Percentiles rank a stretch among this genome's conserved stretches.
Conservation (phyloP, 2,797 vertebrate genomes). For the Sebastes trivittatus region DNA sequence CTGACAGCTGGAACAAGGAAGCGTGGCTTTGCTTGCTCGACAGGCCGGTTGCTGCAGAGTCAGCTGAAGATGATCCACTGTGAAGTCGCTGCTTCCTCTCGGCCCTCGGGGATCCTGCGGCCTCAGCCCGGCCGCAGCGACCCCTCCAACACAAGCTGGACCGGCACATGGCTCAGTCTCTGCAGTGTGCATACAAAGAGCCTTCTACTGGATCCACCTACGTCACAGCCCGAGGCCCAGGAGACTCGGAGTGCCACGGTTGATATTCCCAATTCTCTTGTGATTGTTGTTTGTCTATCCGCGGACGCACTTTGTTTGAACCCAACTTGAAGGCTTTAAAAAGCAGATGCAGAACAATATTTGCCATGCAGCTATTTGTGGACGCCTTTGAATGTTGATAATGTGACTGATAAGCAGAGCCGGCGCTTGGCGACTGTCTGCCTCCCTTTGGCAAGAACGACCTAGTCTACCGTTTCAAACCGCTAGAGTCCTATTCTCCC, state of each 20-base stretch:
- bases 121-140: background rate
- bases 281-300: background rate
- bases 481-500: background rate
- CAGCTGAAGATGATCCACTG: slow-evolving; percentile 66
- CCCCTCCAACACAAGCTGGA: slow-evolving; percentile 11
- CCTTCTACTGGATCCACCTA: background rate
- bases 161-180: background rate
- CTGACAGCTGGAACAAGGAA: slow-evolving; percentile 44
- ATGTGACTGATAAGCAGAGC: slow-evolving; percentile 24
- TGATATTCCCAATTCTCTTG: background rate
- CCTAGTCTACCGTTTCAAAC: background rate
- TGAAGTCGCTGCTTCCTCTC: slow-evolving; percentile 44
- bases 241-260: background rate
- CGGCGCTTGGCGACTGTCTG: slow-evolving; percentile 26
- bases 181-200: slow-evolving; percentile 1
- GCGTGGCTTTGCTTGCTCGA: background rate
- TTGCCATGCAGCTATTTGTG: slow-evolving; percentile 49
- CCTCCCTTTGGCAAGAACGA: slow-evolving; percentile 13
- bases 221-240: background rate
- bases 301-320: background rate
- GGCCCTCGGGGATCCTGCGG: slow-evolving; percentile 2
- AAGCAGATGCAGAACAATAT: slow-evolving; percentile 21
- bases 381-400: slow-evolving; percentile 32
- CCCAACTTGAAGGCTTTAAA: background rate
- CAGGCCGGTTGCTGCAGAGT: slow-evolving; percentile 29